A percentile compares a stretch with the other conserved stretches of the same genome.
phyloP scores from a whole-genome alignment of 2,888 invertebrate genomes.

The Amphipyra berbera region DNA sequence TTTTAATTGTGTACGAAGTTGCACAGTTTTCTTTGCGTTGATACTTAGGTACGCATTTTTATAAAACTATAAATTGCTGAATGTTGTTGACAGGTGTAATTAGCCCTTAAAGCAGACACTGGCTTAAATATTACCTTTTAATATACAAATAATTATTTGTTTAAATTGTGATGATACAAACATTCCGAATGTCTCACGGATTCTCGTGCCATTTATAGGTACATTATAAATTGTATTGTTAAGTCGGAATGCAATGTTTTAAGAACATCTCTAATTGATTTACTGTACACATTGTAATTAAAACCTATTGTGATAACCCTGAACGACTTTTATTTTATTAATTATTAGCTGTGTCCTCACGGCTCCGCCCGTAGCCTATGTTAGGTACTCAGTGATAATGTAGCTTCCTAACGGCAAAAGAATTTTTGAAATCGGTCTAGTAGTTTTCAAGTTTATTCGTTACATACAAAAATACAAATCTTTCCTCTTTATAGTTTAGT shows the following conservation, averaged over 20 bases:
- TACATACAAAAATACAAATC: too few species aligned
- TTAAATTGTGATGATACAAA: slow-evolving; percentile 66
- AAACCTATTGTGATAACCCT: slow-evolving; percentile 56
- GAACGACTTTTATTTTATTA: slow-evolving; percentile 14
- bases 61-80: too few species aligned
- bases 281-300: slow-evolving; percentile 38
- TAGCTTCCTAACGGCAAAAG: too few species aligned
- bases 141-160: slow-evolving; percentile 9
- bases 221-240: slow-evolving; percentile 30
- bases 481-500: too few species aligned
- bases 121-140: slow-evolving; percentile 38
- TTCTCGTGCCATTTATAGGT: slow-evolving; percentile 65
- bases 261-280: slow-evolving; percentile 34
- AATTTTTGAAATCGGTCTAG: too few species aligned
- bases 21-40: too few species aligned
- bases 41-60: too few species aligned
- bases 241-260: slow-evolving; percentile 42
- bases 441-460: too few species aligned
- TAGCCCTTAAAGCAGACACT: neutral
- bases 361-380: too few species aligned
- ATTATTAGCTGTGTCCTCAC: too few species aligned
- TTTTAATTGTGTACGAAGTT: too few species aligned
- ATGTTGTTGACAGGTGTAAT: neutral
- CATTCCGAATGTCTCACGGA: slow-evolving; percentile 73
- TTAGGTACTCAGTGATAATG: too few species aligned